A percentile compares a stretch with the other conserved stretches of the same genome.
Evolutionary conservation across 2,888 invertebrate genomes (phyloP).

Genomic region (Limnephilus rhombicus): DNA sequence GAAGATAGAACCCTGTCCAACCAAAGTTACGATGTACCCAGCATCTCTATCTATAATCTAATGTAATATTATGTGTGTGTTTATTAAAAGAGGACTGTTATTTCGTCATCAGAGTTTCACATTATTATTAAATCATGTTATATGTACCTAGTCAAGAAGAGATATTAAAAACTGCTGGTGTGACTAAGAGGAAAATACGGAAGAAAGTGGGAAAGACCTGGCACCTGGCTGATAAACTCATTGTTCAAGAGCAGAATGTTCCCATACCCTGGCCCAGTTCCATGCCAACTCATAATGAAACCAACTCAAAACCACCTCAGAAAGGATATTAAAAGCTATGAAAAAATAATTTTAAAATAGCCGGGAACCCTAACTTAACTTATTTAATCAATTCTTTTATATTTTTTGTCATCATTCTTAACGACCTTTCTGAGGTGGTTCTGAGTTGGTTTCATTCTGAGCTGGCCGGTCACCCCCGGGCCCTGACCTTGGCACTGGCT

Average conservation of each 20-base stretch:
- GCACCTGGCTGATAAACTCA: not conserved
- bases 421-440: no score
- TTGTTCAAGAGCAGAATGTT: not conserved
- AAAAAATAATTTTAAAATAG: no score
- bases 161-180: not conserved
- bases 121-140: not conserved
- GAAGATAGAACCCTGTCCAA: no score
- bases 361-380: no score
- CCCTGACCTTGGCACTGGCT: no score
- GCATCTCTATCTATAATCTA: not conserved
- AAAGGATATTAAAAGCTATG: no score
- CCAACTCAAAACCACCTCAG: no score
- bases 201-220: not conserved
- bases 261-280: not conserved
- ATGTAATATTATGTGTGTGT: not conserved
- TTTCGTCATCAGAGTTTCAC: not conserved
- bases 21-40: not conserved
- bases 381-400: no score
- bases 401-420: no score
- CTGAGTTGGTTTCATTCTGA: no score
- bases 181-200: not conserved
- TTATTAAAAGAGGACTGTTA: not conserved
- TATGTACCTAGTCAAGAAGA: not conserved
- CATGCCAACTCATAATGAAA: no score
- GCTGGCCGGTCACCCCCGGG: no score